phyloP scores from a whole-genome alignment of 2,797 vertebrate genomes.

The Sparus aurata region DNA sequence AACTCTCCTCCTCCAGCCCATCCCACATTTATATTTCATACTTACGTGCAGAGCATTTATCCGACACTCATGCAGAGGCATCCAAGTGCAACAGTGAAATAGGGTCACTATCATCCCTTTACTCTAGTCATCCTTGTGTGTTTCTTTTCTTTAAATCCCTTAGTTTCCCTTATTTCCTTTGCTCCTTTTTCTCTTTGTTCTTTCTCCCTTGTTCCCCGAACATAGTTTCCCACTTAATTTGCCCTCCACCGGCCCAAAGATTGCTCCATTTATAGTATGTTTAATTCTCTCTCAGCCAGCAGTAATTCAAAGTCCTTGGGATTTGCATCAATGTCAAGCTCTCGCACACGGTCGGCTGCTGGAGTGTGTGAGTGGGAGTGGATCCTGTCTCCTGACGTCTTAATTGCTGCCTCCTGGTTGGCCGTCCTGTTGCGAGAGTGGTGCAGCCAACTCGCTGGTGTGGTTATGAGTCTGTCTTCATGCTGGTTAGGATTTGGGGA shows the following conservation, averaged over 20 bases:
- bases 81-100: conserved; percentile 44
- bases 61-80: conserved; percentile 28
- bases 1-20: conserved; percentile 32
- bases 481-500: conserved; percentile 30
- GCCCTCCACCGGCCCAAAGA: conserved; percentile 34
- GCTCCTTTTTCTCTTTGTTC: neutral
- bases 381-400: conserved; percentile 52
- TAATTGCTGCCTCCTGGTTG: conserved; percentile 49
- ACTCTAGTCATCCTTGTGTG: conserved; percentile 2
- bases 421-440: neutral
- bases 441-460: conserved; percentile 28
- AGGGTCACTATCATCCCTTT: conserved; percentile 29
- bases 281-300: conserved; percentile 62
- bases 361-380: conserved; percentile 53
- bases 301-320: conserved; percentile 68
- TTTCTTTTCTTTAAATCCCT: conserved; percentile 16
- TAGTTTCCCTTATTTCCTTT: neutral
- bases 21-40: conserved; percentile 57
- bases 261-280: conserved; percentile 58
- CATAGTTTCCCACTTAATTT: conserved; percentile 62
- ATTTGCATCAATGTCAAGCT: conserved; percentile 70
- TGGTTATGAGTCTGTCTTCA: conserved; percentile 20
- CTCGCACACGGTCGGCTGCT: conserved; percentile 43
- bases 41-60: conserved; percentile 52
- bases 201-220: conserved; percentile 50